A percentile compares a stretch with the other conserved stretches of the same genome.
Conservation (phyloP, 1,140 invertebrate genomes). For the Saxidomus purpurata region DNA sequence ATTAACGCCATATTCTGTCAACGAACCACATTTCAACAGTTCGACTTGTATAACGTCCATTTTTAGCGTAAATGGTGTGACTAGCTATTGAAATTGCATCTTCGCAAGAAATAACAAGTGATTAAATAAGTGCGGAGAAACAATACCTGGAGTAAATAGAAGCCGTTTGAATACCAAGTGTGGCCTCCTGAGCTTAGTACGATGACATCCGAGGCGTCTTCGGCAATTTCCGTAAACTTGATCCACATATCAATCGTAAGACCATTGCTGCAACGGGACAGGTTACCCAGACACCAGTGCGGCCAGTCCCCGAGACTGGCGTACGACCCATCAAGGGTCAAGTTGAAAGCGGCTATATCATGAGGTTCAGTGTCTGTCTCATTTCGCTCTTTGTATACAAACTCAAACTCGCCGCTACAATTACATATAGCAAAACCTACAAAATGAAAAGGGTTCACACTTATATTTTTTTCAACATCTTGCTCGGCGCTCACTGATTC, state of each 20-base stretch:
- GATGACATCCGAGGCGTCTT: conserved; percentile 50
- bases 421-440: background rate
- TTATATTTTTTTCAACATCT: too few species aligned
- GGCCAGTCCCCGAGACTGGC: conserved; percentile 53
- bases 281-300: conserved; percentile 63
- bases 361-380: background rate
- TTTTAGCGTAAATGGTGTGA: too few species aligned
- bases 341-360: background rate
- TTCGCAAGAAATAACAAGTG: too few species aligned
- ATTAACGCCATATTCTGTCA: too few species aligned
- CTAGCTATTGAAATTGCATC: too few species aligned
- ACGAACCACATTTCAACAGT: too few species aligned
- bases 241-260: conserved; percentile 55
- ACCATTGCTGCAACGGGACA: conserved; percentile 37
- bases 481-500: too few species aligned
- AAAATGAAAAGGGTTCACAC: background rate
- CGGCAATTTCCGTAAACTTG: conserved; percentile 55
- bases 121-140: too few species aligned
- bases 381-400: conserved; percentile 47
- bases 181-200: conserved; percentile 57
- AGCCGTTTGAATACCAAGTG: conserved; percentile 64
- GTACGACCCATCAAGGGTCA: conserved; percentile 45
- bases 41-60: too few species aligned
- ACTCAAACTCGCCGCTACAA: conserved; percentile 18
- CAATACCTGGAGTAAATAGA: conserved; percentile 59